phyloP scores from a whole-genome alignment of 2,113 vertebrate genomes.

The Psittacara wagleri region DNA sequence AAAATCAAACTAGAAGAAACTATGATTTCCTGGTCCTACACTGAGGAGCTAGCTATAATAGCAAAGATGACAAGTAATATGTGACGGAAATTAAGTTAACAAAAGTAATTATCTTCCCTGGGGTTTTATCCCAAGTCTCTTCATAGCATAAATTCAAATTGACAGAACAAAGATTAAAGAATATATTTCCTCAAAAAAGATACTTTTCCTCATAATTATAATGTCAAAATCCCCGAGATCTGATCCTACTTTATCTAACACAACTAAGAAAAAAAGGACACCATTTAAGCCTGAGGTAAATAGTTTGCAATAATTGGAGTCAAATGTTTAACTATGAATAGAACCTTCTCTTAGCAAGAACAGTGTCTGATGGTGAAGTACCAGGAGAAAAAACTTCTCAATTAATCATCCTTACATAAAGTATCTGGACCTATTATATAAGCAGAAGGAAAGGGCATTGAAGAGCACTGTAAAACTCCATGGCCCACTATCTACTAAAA shows the following conservation, averaged over 20 bases:
- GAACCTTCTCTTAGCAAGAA: not conserved
- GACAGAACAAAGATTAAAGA: conserved; percentile 39
- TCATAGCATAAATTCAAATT: not conserved
- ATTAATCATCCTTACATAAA: conserved; percentile 45
- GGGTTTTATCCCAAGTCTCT: not conserved
- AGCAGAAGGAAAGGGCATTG: not conserved
- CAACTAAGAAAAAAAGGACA: not conserved
- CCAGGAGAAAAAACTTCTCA: not conserved
- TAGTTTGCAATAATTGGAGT: not conserved
- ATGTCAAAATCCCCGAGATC: conserved; percentile 28
- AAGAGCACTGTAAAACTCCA: not conserved
- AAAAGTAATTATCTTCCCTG: conserved; percentile 16
- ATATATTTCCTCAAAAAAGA: not conserved
- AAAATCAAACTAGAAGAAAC: not conserved
- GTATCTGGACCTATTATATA: not conserved
- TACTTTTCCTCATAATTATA: not conserved
- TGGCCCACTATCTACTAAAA: not conserved
- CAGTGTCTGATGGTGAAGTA: not conserved
- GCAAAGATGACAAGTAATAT: not conserved
- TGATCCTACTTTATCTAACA: conserved; percentile 3
- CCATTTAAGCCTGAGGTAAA: not conserved
- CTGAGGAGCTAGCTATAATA: not conserved
- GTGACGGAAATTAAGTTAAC: not conserved
- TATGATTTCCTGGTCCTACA: not conserved
- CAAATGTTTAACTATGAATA: not conserved